phyloP scores from a whole-genome alignment of 2,888 invertebrate genomes.

The Noctua pronuba region DNA sequence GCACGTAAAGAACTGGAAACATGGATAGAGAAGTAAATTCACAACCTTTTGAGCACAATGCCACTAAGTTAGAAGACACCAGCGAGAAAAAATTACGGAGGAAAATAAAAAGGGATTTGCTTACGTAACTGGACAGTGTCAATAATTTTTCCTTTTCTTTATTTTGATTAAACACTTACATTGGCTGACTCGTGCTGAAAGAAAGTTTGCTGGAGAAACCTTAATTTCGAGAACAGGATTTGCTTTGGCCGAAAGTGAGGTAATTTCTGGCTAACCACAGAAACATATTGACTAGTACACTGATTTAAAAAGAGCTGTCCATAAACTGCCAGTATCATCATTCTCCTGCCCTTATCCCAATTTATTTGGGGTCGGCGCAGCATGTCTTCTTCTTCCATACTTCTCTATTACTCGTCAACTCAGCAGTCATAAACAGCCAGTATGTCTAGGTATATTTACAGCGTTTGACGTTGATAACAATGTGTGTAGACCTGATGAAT shows the following conservation, averaged over 20 bases:
- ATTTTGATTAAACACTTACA: neutral
- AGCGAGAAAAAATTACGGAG: neutral
- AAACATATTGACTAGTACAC: neutral
- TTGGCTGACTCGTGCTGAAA: neutral
- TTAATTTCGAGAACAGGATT: neutral
- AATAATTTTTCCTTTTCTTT: neutral
- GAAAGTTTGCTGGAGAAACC: neutral
- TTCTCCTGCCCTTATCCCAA: too few species aligned
- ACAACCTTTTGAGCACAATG: neutral
- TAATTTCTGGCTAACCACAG: too few species aligned
- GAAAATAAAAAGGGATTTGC: neutral
- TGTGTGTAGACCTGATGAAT: neutral
- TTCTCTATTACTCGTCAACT: too few species aligned
- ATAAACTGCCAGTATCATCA: too few species aligned
- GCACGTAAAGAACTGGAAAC: neutral
- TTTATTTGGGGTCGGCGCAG: too few species aligned
- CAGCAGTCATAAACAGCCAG: neutral
- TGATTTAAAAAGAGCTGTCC: neutral
- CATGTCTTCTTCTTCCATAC: too few species aligned
- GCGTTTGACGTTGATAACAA: neutral
- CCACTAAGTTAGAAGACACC: neutral
- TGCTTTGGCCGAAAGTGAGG: neutral
- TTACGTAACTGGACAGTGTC: neutral
- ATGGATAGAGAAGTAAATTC: neutral
- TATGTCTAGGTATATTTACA: neutral